Evolutionary conservation across 2,888 invertebrate genomes (phyloP), one percentile per base, ranked within the genome.

Genomic region (Drosophila siamana): DNA sequence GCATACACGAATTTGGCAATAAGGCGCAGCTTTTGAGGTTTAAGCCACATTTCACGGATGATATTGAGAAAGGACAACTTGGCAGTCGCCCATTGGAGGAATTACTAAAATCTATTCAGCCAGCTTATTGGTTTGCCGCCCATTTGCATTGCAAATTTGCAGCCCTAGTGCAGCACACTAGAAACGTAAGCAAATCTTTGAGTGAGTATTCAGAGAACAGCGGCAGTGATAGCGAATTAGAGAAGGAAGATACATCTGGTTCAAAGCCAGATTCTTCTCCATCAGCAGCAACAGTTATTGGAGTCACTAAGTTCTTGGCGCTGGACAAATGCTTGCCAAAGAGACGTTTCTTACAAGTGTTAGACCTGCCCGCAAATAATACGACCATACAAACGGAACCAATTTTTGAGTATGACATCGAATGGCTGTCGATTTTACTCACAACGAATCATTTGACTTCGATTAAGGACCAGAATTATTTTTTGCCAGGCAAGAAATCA

Each of bases 81-180:
- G 99, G 99, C 11, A 98, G 97, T 92, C 95, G 95, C 40, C 96
- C 97, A 4, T 94, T 95, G 54, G 95, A 96, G 92, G 97, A 97
- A 72, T 92, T 99, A 30, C 92, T 99, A n/a, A 93, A 95, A 60
- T 91, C 93, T 36, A 91, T 99, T 56, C 95, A 97, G 90, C 99
- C 99, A 7, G 93, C 94, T 0, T 97, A 97, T 92, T 99, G 99
- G 99, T 99, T 99, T 93, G 94, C 98, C 7, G 99, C 98, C 28
- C 99, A 99, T 94, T 93, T 99, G 74, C 99, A 99, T 92, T 97
- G 97, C 82, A 97, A 98, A 93, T 99, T 98, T 93, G 95, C 97
- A 9, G 99, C 99, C 0, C 80, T 97, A 2, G 95, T 99, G 4
- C 94, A 95, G 33, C 98, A 98, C 91, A 92, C 94, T 8, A 38